Evolutionary conservation across 2,888 invertebrate species (phyloP), one percentile per base, ranked within the genome.

Genomic region (Orchesellides sinensis): DNA sequence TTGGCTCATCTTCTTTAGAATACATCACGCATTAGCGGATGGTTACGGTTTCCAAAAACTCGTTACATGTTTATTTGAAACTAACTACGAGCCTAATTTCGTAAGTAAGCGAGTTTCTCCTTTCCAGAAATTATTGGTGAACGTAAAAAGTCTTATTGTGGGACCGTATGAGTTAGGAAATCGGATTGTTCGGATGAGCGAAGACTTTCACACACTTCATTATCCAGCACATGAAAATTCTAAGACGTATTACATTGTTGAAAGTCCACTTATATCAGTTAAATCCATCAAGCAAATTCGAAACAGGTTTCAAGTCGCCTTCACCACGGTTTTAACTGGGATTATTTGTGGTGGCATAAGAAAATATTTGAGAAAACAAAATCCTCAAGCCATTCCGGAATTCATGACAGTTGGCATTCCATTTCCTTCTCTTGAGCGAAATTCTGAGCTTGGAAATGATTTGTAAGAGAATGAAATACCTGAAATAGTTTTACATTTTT

Each of bases 1-100:
- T 12, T 69, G 78, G 70, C 45, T 69, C 10, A 14, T 69, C n/a
- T 70, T 78, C 27, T 8, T 78, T 14, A 25, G 78, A 19, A 12
- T 70, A 2, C 70, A 78, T 54, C 78, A 78, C 21, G 59, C 61
- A 14, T n/a, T 78, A 4, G 63, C 63, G 14, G 78, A 78, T 49
- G 78, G 78, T 1, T 66, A 70, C 35, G 23, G 63, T n/a, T 47
- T 70, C n/a, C 32, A 69, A 12, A 61, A 56, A 17, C 61, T 69
- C 23, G 12, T 78, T 21, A 19, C 56, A 5, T 56, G 54, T 21
- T 35, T 78, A 1, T 69, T 78, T 21, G 59, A 40, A 6, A 49
- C 59, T 0, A 19, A 40, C 40, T 78, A 69, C 25, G 45, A 29
- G 10, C 78, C 78, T 32, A 54, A 65, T 14, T 75, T 75, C 17